Conservation (phyloP, 2,888 invertebrate genomes). For the Ornithoptera priamus region DNA sequence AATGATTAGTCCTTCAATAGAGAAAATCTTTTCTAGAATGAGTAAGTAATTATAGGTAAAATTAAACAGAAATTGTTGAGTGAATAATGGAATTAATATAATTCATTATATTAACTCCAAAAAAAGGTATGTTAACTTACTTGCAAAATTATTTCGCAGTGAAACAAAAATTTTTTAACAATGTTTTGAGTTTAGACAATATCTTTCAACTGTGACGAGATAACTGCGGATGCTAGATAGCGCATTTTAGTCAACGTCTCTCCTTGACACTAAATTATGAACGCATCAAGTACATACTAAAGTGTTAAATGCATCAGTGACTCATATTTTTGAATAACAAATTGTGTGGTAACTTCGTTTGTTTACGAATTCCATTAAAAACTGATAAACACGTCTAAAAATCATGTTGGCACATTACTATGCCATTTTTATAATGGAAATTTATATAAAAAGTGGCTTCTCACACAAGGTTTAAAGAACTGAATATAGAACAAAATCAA, state of each 20-base stretch:
- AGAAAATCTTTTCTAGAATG: too few species aligned
- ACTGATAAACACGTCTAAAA: slow-evolving; percentile 18
- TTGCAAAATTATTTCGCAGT: slow-evolving; percentile 6
- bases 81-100: too few species aligned
- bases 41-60: too few species aligned
- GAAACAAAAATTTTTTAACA: neutral
- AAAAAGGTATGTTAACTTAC: neutral
- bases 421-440: too few species aligned
- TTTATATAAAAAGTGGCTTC: too few species aligned
- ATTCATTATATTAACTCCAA: too few species aligned
- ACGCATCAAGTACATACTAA: slow-evolving; percentile 39
- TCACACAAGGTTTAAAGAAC: too few species aligned
- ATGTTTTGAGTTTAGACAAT: slow-evolving; percentile 9
- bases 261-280: slow-evolving; percentile 63
- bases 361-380: slow-evolving; percentile 34
- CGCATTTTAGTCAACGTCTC: slow-evolving; percentile 38
- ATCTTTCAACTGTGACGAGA: slow-evolving; percentile 19
- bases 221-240: slow-evolving; percentile 27
- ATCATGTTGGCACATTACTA: neutral
- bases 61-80: too few species aligned
- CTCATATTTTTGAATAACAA: slow-evolving; percentile 47
- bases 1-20: too few species aligned
- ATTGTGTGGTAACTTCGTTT: slow-evolving; percentile 33
- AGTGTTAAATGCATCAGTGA: slow-evolving; percentile 50
- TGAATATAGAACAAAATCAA: too few species aligned